Percentiles rank a stretch among this genome's conserved stretches.
phyloP scores from a whole-genome alignment of 35 echinoderm and acorn worm genomes.

The Hemicentrotus pulcherrimus region DNA sequence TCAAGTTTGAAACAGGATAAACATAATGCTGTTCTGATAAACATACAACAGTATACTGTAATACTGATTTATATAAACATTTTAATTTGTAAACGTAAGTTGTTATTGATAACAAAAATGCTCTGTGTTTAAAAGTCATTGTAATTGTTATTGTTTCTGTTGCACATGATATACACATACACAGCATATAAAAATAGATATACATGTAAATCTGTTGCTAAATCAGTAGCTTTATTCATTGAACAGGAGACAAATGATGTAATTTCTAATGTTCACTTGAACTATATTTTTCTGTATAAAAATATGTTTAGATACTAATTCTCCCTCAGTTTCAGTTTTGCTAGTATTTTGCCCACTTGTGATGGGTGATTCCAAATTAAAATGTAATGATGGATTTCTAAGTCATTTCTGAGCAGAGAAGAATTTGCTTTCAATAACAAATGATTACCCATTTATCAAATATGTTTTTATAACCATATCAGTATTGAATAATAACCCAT shows the following conservation, averaged over 20 bases:
- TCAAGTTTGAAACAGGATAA: not conserved
- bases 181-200: not conserved
- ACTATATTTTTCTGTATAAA: not conserved
- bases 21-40: not conserved
- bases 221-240: not conserved
- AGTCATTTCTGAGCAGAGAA: not conserved
- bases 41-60: not conserved
- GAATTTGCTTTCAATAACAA: not conserved
- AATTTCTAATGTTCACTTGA: not conserved
- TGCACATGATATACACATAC: too few species aligned
- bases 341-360: not conserved
- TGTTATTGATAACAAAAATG: too few species aligned
- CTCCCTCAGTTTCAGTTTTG: not conserved
- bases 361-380: not conserved
- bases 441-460: not conserved
- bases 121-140: too few species aligned
- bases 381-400: not conserved
- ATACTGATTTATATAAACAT: not conserved
- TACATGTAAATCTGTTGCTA: not conserved
- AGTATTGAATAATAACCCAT: not conserved
- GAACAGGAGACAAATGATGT: not conserved
- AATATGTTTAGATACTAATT: not conserved
- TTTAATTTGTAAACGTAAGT: too few species aligned
- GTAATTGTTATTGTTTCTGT: too few species aligned
- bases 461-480: not conserved